A percentile compares a stretch with the other conserved stretches of the same genome.
Conservation (phyloP, 2,888 invertebrate genomes). For the Sphaerophoria taeniata region DNA sequence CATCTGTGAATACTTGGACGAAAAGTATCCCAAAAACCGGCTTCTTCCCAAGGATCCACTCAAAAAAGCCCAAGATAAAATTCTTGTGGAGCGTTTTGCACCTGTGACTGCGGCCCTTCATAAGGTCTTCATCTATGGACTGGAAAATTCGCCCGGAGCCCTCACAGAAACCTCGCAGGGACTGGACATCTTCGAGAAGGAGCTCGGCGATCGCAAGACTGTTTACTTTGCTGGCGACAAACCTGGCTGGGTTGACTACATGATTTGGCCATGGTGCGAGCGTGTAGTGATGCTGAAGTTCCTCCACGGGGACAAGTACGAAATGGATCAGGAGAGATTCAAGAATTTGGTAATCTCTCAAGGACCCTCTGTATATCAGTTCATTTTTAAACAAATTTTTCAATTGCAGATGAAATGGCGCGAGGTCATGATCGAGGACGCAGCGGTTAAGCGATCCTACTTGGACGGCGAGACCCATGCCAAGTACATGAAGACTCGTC, state of each 20-base stretch:
- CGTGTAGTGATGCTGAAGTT: constrained; percentile 84
- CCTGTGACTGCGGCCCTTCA: constrained; percentile 78
- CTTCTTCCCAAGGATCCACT: constrained; percentile 85
- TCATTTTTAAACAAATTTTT: constrained; percentile 4
- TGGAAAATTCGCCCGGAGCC: constrained; percentile 81
- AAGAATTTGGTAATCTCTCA: constrained; percentile 85
- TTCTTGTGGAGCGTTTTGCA: constrained; percentile 81
- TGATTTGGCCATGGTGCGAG: constrained; percentile 95
- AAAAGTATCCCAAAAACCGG: constrained; percentile 87
- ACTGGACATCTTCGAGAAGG: constrained; percentile 87
- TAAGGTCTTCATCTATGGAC: constrained; percentile 78
- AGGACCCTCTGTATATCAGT: neutral
- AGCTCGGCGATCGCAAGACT: constrained; percentile 86
- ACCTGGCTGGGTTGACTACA: constrained; percentile 91
- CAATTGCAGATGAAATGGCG: constrained; percentile 87
- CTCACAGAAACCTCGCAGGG: constrained; percentile 85
- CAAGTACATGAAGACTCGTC: constrained; percentile 87
- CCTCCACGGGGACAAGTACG: constrained; percentile 85
- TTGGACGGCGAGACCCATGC: constrained; percentile 88
- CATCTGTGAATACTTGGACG: constrained; percentile 91
- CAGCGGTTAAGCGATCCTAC: constrained; percentile 87
- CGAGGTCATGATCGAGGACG: constrained; percentile 87
- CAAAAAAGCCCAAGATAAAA: constrained; percentile 81
- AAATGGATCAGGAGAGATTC: constrained; percentile 87
- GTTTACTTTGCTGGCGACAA: constrained; percentile 87